These are phyloP conservation scores for Zaprionus gabonicus DNA, from an alignment of 1,140 invertebrate genomes.

Conservation along the genomic window DNA sequence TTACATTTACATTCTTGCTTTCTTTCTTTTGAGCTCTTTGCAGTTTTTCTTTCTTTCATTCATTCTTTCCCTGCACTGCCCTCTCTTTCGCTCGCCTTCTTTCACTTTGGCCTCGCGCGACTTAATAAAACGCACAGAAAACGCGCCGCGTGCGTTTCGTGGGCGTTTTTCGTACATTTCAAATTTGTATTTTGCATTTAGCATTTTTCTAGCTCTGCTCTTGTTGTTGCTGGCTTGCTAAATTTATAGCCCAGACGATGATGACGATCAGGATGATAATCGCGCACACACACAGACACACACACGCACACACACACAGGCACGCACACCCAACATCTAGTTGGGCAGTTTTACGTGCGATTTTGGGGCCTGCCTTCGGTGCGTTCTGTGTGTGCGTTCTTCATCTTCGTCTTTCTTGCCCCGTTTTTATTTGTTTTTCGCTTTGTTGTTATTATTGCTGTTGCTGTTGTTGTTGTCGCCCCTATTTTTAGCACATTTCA, in stretches of 20 bases:
- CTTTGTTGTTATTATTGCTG: neutral
- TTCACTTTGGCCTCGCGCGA: conserved; percentile 10
- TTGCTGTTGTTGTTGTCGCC: conserved; percentile 50
- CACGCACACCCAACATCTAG: conserved; percentile 25
- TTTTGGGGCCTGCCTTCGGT: conserved; percentile 21
- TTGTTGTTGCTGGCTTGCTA: conserved; percentile 35
- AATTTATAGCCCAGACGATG: conserved; percentile 59
- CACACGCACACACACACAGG: neutral
- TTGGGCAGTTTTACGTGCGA: conserved; percentile 53
- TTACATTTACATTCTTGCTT: conserved; percentile 47
- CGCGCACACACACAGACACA: neutral
- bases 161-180: conserved; percentile 33
- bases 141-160: conserved; percentile 30
- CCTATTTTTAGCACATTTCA: conserved; percentile 79
- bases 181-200: conserved; percentile 36
- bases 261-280: conserved; percentile 41
- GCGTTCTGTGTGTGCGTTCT: neutral
- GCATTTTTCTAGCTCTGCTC: neutral
- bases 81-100: conserved; percentile 28
- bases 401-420: conserved; percentile 6
- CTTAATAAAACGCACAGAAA: conserved; percentile 26
- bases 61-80: neutral
- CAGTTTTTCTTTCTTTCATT: conserved; percentile 13
- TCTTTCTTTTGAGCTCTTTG: conserved; percentile 13
- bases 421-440: conserved; percentile 35